Evolutionary conservation across 2,888 invertebrate genomes (phyloP), one percentile per base, ranked within the genome.

Genomic region (Agonopterix alstromeriana): DNA sequence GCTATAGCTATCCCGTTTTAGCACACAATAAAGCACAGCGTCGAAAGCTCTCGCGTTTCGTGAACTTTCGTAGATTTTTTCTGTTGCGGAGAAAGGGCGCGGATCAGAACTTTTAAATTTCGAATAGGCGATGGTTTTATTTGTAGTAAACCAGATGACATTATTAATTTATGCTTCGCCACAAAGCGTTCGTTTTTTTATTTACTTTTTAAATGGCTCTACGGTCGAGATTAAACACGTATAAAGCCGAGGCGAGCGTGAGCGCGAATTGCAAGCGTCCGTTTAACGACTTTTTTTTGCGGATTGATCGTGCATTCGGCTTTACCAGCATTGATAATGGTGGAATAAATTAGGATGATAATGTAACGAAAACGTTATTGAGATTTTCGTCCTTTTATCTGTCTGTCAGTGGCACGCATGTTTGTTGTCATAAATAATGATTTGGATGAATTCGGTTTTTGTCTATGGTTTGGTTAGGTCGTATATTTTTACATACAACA

Each of bases 141-240:
- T 27, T 27, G 27, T 27, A 27, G 65, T 70, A 65, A 62, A 61
- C 61, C 55, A 62, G 79, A 80, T 76, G 79, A 78, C 78, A 79
- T 80, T 80, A 82, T 82, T 82, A 82, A 83, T 82, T 80, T 82
- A 82, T 82, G 81, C 76, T 62, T 51, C 59, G 63, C 63, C 64
- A 64, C 58, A 60, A 62, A 58, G 64, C 57, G 70, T 62, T 69
- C 68, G 55, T 52, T 59, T 57, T 55, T 56, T 27, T 53, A 54
- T 56, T 55, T 57, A 51, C 52, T 57, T 54, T 53, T 56, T 54
- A 53, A 57, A 57, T 27, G 49, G 56, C 54, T 45, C 8, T 10
- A 3, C 38, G 48, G n/a, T 42, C 44, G 56, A 58, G 67, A 65
- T 67, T 65, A 62, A 61, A 62, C 63, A 64, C 61, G 63, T 61